Evolutionary conservation across 2,888 invertebrate species (phyloP).

Genomic region (Orthosia gracilis): DNA sequence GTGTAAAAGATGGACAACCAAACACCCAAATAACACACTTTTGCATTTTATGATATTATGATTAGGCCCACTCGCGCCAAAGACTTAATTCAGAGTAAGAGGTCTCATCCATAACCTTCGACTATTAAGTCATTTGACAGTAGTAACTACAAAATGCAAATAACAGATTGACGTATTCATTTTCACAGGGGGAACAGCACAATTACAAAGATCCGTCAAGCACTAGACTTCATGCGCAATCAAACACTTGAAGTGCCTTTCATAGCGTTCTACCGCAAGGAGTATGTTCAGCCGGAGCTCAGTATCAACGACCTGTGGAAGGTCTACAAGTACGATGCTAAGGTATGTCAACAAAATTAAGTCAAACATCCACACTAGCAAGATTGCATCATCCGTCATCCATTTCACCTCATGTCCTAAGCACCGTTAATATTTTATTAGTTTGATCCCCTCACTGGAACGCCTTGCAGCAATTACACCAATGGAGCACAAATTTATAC

Average conservation of each 20-base stretch:
- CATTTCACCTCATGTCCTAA: background rate
- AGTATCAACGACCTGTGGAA: conserved; percentile 99
- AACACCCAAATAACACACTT: background rate
- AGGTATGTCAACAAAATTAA: conserved; percentile 88
- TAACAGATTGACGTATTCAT: background rate
- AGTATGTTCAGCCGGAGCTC: conserved; percentile 98
- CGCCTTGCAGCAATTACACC: too few relatives aligned
- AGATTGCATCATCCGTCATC: background rate
- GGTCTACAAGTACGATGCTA: conserved; percentile 98
- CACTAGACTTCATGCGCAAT: conserved; percentile 98
- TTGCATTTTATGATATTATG: too few relatives aligned
- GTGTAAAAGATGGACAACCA: background rate
- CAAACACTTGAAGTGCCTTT: conserved; percentile 99
- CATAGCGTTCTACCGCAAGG: conserved; percentile 99
- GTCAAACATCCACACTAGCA: background rate
- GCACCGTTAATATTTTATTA: background rate
- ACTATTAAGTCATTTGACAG: background rate
- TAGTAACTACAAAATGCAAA: too few relatives aligned
- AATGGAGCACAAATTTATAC: too few relatives aligned
- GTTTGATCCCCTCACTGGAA: too few relatives aligned
- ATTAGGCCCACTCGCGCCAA: too few relatives aligned
- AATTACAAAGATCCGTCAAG: conserved; percentile 97
- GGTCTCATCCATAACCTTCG: too few relatives aligned
- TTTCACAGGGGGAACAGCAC: conserved; percentile 91
- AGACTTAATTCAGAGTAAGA: too few relatives aligned